These are phyloP conservation scores for Diogma glabrata DNA, from an alignment of 2,888 invertebrate genomes.

Conservation along the genomic window DNA sequence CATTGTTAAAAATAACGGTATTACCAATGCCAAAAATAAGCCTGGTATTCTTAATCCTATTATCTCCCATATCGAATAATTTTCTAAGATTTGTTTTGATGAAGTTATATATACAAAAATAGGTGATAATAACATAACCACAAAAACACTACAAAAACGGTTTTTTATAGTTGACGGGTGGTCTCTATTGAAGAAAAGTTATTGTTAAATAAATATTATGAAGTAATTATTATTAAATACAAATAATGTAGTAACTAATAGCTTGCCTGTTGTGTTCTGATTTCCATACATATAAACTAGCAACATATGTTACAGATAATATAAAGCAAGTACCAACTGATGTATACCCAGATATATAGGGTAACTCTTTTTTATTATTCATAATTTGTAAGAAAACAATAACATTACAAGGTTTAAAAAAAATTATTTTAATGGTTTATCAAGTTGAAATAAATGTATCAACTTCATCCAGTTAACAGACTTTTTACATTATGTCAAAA, in stretches of 20 bases:
- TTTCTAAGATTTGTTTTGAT: constrained; percentile 46
- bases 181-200: constrained; percentile 47
- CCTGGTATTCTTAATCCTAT: constrained; percentile 68
- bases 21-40: constrained; percentile 54
- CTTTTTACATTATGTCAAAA: too few relatives aligned
- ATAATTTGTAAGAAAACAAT: too few relatives aligned
- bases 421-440: too few relatives aligned
- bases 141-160: constrained; percentile 73
- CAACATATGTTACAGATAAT: constrained; percentile 69
- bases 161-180: constrained; percentile 80
- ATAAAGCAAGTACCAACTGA: constrained; percentile 63
- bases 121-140: constrained; percentile 72
- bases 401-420: too few relatives aligned
- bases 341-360: constrained; percentile 39
- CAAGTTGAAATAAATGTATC: too few relatives aligned
- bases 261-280: constrained; percentile 59
- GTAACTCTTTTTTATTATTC: constrained; percentile 6
- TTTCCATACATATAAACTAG: constrained; percentile 81
- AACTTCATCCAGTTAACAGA: too few relatives aligned
- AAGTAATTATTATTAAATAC: background rate
- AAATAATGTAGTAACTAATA: background rate
- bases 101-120: constrained; percentile 63
- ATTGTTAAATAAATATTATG: too few relatives aligned
- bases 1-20: constrained; percentile 69
- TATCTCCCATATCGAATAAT: constrained; percentile 51